Base-by-base conservation (phyloP, 2,888 invertebrate genomes). In the Eremobia ochroleuca region DNA sequence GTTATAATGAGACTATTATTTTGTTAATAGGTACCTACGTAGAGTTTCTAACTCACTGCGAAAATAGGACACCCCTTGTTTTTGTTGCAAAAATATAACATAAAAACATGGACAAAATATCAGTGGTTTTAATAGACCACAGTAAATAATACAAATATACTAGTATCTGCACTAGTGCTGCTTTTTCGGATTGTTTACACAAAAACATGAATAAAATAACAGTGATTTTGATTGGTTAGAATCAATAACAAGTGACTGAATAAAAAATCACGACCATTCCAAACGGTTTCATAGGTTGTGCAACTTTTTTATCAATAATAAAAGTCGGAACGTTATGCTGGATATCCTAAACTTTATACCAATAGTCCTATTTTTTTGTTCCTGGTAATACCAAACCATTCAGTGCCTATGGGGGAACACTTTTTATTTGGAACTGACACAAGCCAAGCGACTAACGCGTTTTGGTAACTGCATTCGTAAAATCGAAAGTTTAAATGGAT, bases 381-480 rank as follows among this genome's bases (percentile, higher is more conserved):
- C 4, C 46, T 34, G n/a, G n/a, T 75, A 64, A 78, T 28, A 76
- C 64, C 37, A 34, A 78, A 75, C 28, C 78, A 18, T 58, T 49
- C 64, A 31, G 4, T n/a, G 82, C 55, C 62, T 49, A 58, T 64
- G 40, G 31, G 82, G 77, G 18, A n/a, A 75, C 34, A 28, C 18
- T 49, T 75, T 77, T 76, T 76, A 55, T 82, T 76, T 82, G 64
- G 25, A 49, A 82, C 37, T 73, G 62, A 62, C 74, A 76, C 61
- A 77, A 75, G 61, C 74, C 76, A 68, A 58, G 76, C 78, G 65
- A 75, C 75, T 65, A 79, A 79, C 79, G 69, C 52, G 67, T 71
- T 75, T 59, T 70, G 31, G 31, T 49, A 64, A 64, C 76, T 75
- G 76, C 82, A 58, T 78, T 58, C 74, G 43, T 40, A 49, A 21